phyloP scores from a whole-genome alignment of 2,113 vertebrate species.

The Apus apus region DNA sequence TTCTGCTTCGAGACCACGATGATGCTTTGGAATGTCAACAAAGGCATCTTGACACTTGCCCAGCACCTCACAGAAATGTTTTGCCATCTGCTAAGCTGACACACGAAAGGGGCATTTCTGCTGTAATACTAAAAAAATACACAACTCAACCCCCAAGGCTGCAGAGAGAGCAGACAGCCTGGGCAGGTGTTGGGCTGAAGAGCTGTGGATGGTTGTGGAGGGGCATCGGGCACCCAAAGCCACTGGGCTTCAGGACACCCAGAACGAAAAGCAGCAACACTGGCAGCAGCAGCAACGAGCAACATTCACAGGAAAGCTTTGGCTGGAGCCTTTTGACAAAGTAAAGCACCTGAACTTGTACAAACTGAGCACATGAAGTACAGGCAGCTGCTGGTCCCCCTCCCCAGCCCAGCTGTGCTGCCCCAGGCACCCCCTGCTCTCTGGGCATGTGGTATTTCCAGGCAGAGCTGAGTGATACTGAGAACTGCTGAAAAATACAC shows the following conservation, averaged over 20 bases:
- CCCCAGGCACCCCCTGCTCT: too few relatives aligned
- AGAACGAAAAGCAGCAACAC: slow-evolving; percentile 7
- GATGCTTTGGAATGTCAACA: neutral
- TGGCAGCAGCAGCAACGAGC: slow-evolving; percentile 3
- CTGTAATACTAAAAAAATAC: neutral
- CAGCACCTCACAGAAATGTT: neutral
- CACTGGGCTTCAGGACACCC: slow-evolving; percentile 24
- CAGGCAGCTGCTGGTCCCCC: neutral
- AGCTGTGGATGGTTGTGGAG: neutral
- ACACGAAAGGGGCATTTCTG: neutral
- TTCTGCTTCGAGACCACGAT: neutral
- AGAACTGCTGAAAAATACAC: too few relatives aligned
- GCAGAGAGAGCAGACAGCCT: neutral
- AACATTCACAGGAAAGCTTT: neutral
- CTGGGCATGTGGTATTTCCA: too few relatives aligned
- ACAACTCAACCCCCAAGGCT: neutral
- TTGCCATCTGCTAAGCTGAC: neutral
- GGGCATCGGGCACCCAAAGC: neutral
- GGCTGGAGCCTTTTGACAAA: neutral
- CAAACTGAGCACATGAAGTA: neutral
- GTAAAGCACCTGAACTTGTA: neutral
- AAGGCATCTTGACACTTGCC: neutral
- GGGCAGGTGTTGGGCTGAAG: neutral
- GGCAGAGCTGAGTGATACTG: neutral
- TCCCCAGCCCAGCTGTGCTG: rapidly evolving